Evolutionary conservation across 2,888 invertebrate genomes (phyloP).

Genomic region (Lithodes maja): DNA sequence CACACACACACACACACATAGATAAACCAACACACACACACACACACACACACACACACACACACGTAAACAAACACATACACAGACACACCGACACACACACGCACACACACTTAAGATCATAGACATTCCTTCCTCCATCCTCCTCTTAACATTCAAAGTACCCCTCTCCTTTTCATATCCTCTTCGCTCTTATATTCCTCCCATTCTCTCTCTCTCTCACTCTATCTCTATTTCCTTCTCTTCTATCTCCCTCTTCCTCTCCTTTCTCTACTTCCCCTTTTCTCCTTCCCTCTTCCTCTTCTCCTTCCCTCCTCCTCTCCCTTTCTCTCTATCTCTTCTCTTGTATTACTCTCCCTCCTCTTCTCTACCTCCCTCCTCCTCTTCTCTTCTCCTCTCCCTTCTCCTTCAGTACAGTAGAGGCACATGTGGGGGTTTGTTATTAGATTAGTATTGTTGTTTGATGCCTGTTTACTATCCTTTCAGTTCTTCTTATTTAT

Average conservation of each 20-base stretch:
- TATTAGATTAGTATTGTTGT: no score
- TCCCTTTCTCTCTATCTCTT: neutral
- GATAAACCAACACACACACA: no score
- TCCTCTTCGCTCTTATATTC: neutral
- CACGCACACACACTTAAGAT: conserved; percentile 13
- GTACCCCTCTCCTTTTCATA: neutral
- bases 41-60: no score
- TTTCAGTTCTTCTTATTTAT: neutral
- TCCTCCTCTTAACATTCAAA: neutral
- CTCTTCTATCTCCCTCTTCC: neutral
- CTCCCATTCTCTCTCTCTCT: neutral
- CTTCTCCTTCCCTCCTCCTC: neutral
- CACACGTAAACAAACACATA: neutral
- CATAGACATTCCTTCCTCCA: neutral
- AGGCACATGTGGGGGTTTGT: no score
- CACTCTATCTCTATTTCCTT: neutral
- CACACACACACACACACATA: no score
- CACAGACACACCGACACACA: conserved; percentile 12
- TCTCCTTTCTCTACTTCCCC: neutral
- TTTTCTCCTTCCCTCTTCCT: neutral
- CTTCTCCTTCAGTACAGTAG: neutral
- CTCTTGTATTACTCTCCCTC: neutral
- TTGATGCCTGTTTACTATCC: neutral
- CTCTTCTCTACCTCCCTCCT: neutral
- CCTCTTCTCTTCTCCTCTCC: neutral